These are phyloP conservation scores for Planiliza haematocheilus DNA, from an alignment of 2,113 vertebrate species.

Conservation along the genomic window DNA sequence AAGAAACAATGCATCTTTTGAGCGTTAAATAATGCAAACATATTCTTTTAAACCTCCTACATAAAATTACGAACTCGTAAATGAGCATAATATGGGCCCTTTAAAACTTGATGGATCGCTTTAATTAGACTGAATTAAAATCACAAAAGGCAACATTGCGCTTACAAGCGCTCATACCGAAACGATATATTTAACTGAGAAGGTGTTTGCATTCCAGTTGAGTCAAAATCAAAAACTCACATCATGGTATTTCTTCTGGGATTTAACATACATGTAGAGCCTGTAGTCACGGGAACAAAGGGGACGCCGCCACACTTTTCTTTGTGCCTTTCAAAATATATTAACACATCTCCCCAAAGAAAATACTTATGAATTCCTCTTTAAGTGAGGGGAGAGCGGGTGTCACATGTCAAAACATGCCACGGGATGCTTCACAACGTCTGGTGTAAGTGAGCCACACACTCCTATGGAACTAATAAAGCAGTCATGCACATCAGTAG, in stretches of 20 bases:
- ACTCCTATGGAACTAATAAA: slow-evolving; percentile 21
- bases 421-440: slow-evolving; percentile 24
- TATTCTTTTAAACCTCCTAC: no score
- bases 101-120: no score
- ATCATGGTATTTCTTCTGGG: not conserved
- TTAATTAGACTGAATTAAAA: no score
- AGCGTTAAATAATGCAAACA: no score
- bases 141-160: no score
- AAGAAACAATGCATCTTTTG: no score
- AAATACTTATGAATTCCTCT: slow-evolving; percentile 1
- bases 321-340: slow-evolving; percentile 41
- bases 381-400: slow-evolving; percentile 12
- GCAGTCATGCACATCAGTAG: slow-evolving; percentile 37
- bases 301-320: not conserved
- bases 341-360: slow-evolving; percentile 36
- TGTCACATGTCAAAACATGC: slow-evolving; percentile 37
- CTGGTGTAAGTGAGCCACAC: not conserved
- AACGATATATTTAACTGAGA: no score
- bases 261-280: slow-evolving; percentile 9
- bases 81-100: no score
- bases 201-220: not conserved
- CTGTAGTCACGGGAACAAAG: not conserved
- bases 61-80: no score
- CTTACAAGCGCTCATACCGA: no score
- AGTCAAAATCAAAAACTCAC: slow-evolving; percentile 15